phyloP scores from a whole-genome alignment of 2,888 invertebrate genomes.

The Hydrotaea diabolus region DNA sequence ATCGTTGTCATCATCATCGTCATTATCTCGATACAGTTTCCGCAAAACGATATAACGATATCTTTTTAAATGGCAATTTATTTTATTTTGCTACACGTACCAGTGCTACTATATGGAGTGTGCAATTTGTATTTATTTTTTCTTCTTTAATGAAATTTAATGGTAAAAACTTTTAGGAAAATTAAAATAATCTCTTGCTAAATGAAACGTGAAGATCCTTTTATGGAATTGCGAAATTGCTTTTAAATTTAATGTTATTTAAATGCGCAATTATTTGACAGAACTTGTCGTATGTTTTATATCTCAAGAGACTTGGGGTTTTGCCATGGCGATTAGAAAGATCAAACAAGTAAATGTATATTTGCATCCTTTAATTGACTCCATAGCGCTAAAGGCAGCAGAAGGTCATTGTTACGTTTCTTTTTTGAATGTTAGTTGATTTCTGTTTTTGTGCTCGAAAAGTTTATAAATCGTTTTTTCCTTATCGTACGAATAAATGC shows the following conservation, averaged over 20 bases:
- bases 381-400: too few relatives aligned
- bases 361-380: too few relatives aligned
- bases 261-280: too few relatives aligned
- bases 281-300: too few relatives aligned
- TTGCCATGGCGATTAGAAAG: too few relatives aligned
- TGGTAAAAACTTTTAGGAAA: constrained; percentile 15
- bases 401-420: too few relatives aligned
- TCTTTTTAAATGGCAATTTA: constrained; percentile 8
- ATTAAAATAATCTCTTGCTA: neutral
- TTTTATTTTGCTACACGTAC: neutral
- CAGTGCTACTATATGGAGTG: neutral
- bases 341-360: too few relatives aligned
- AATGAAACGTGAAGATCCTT: neutral
- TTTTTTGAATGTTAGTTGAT: too few relatives aligned
- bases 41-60: neutral
- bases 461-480: too few relatives aligned
- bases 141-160: neutral
- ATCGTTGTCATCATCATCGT: constrained; percentile 18
- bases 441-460: too few relatives aligned
- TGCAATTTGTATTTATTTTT: neutral
- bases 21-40: neutral
- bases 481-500: too few relatives aligned
- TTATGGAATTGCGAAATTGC: neutral
- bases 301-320: too few relatives aligned
- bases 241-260: neutral